phyloP scores from a whole-genome alignment of 2,888 invertebrate species.

The Leucoma salicis region DNA sequence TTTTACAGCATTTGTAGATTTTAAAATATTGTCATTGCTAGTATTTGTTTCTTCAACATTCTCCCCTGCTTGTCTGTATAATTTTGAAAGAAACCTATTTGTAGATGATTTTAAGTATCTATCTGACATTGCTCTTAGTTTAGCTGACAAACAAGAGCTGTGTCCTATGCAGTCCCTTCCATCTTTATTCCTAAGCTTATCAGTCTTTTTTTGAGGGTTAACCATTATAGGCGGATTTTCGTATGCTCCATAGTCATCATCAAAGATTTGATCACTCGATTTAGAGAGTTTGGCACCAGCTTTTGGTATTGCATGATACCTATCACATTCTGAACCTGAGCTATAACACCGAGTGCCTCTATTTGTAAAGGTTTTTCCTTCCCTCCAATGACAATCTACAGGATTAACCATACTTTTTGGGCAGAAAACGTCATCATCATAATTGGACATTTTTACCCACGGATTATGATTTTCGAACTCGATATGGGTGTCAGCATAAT shows the following conservation, averaged over 20 bases:
- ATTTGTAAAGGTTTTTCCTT: constrained; percentile 62
- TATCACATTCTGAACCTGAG: constrained; percentile 77
- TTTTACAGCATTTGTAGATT: constrained; percentile 56
- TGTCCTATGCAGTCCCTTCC: constrained; percentile 76
- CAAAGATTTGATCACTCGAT: constrained; percentile 80
- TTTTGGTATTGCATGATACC: constrained; percentile 71
- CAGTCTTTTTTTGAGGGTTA: constrained; percentile 74
- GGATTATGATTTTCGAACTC: constrained; percentile 78
- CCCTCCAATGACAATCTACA: constrained; percentile 64
- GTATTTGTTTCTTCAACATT: constrained; percentile 50
- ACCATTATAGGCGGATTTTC: constrained; percentile 49
- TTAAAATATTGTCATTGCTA: constrained; percentile 54
- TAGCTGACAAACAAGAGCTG: constrained; percentile 85
- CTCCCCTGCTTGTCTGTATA: constrained; percentile 80
- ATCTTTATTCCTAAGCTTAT: constrained; percentile 70
- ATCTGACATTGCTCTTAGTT: constrained; percentile 88
- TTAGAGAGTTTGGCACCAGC: constrained; percentile 71
- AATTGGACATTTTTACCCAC: constrained; percentile 74
- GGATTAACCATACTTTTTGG: constrained; percentile 63
- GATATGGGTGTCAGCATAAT: constrained; percentile 61
- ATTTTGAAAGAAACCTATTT: constrained; percentile 85
- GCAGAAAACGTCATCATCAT: constrained; percentile 77
- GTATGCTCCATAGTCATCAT: constrained; percentile 73
- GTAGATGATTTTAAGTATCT: constrained; percentile 87
- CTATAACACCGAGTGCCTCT: constrained; percentile 76